Percentiles rank a stretch among this genome's conserved stretches.
Evolutionary conservation across 1,140 invertebrate genomes (phyloP).

Genomic region (Dysdera silvatica): DNA sequence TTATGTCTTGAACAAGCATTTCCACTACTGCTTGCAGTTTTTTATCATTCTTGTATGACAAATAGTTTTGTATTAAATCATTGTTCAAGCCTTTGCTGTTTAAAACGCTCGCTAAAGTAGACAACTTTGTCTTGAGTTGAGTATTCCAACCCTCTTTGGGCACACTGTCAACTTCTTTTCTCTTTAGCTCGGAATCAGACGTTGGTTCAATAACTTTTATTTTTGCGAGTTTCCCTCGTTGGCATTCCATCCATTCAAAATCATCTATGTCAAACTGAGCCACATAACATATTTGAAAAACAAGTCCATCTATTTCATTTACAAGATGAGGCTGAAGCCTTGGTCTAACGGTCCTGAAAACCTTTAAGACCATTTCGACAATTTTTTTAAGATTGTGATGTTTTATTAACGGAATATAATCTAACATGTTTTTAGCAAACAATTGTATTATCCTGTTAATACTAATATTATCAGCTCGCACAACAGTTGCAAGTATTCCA

Average conservation of each 20-base stretch:
- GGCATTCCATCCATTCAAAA: neutral
- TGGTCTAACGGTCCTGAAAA: neutral
- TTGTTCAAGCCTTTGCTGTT: neutral
- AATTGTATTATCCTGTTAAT: neutral
- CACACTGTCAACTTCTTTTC: neutral
- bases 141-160: neutral
- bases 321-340: neutral
- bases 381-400: slow-evolving; percentile 3
- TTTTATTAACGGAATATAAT: neutral
- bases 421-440: neutral
- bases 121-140: neutral
- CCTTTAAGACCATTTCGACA: no score
- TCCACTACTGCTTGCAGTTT: slow-evolving; percentile 6
- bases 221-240: neutral
- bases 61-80: neutral
- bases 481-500: neutral
- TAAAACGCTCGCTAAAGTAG: neutral
- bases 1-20: slow-evolving; percentile 5
- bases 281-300: neutral
- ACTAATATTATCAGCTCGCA: neutral
- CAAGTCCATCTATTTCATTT: neutral
- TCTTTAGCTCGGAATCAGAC: neutral
- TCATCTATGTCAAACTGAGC: neutral
- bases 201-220: neutral
- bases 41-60: neutral